These are phyloP conservation scores for Glossophaga mutica DNA, from an alignment of 2,797 vertebrate species.

Conservation along the genomic window DNA sequence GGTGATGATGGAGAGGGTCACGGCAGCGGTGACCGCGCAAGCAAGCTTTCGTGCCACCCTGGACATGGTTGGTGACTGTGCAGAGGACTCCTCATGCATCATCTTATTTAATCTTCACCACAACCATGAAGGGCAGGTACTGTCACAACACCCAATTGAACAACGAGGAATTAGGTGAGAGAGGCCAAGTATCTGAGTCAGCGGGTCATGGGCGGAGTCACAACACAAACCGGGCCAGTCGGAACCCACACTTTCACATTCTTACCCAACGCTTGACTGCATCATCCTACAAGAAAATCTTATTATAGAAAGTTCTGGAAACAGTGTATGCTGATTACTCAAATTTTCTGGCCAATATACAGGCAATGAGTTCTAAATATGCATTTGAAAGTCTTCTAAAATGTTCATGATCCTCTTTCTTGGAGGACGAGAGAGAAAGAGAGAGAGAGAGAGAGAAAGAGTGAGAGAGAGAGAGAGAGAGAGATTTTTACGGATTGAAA, in stretches of 20 bases:
- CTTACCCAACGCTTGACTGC: not conserved
- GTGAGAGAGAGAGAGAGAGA: not conserved
- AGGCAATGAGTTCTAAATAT: conserved; percentile 41
- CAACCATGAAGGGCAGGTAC: not conserved
- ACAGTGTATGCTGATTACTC: not conserved
- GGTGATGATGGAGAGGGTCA: not conserved
- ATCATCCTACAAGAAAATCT: conserved; percentile 9
- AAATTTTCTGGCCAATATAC: conserved; percentile 27
- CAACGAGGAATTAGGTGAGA: not conserved
- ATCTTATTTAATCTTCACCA: not conserved
- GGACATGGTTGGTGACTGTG: not conserved
- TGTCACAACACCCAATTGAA: not conserved
- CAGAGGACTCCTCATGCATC: not conserved
- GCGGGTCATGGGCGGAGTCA: not conserved
- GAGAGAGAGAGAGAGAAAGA: too few species aligned
- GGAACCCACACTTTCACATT: not conserved
- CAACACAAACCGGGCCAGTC: not conserved
- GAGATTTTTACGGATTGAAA: not conserved
- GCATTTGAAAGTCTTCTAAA: conserved; percentile 32
- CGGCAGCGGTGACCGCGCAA: not conserved
- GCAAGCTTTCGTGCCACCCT: fast-evolving
- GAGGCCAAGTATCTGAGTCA: not conserved
- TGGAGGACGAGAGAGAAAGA: too few species aligned
- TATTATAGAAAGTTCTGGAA: conserved; percentile 45
- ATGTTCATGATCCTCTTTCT: not conserved